These are phyloP conservation scores for Maccullochella peelii DNA, from an alignment of 2,113 vertebrate genomes.

Conservation along the genomic window DNA sequence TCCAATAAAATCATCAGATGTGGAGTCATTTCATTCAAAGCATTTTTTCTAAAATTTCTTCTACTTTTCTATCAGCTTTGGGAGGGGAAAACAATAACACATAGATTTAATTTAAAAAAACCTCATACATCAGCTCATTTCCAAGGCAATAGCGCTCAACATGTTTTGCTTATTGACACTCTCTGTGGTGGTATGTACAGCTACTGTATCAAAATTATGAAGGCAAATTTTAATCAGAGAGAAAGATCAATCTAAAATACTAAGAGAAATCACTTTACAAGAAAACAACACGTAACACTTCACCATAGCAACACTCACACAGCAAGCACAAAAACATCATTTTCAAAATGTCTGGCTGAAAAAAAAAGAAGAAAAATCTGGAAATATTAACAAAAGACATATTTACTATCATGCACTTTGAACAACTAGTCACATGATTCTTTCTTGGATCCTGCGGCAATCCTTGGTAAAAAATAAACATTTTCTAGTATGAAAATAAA, in stretches of 20 bases:
- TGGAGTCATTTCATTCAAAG: conserved; percentile 91
- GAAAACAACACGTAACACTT: conserved; percentile 88
- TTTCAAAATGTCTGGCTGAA: conserved; percentile 85
- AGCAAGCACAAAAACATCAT: conserved; percentile 92
- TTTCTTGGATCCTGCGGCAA: conserved; percentile 87
- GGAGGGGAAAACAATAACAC: conserved; percentile 87
- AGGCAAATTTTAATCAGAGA: conserved; percentile 93
- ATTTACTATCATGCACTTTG: conserved; percentile 90
- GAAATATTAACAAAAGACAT: conserved; percentile 90
- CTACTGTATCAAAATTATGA: conserved; percentile 94
- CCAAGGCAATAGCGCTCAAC: conserved; percentile 91
- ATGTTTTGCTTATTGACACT: conserved; percentile 88
- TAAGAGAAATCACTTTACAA: conserved; percentile 88
- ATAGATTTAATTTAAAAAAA: conserved; percentile 88
- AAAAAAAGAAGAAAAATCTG: conserved; percentile 75
- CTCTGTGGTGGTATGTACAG: conserved; percentile 82
- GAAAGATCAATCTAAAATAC: conserved; percentile 88
- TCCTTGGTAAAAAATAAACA: conserved; percentile 93
- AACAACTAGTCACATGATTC: conserved; percentile 87
- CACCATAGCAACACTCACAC: conserved; percentile 94
- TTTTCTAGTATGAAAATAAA: conserved; percentile 96
- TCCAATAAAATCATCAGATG: conserved; percentile 89
- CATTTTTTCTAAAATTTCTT: conserved; percentile 72
- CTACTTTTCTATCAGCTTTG: conserved; percentile 50
- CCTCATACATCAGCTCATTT: conserved; percentile 90